phyloP scores from a whole-genome alignment of 2,797 vertebrate genomes.

The Pipistrellus pygmaeus region DNA sequence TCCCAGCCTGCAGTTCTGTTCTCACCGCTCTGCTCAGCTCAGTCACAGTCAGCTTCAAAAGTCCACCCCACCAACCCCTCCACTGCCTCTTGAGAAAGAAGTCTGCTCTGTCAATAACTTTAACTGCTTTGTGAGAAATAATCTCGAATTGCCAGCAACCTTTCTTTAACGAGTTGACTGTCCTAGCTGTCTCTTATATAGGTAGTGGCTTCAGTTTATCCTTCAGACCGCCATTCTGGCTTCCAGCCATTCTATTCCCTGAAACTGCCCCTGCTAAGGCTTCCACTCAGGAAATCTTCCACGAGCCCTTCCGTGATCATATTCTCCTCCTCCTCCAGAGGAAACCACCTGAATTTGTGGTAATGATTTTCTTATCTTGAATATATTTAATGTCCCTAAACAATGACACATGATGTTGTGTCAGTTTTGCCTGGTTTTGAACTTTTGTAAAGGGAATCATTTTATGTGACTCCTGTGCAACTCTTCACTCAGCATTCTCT shows the following conservation, averaged over 20 bases:
- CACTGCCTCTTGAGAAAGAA: not conserved
- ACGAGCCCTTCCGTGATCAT: not conserved
- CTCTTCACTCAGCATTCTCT: not conserved
- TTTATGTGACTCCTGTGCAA: not conserved
- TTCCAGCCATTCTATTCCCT: not conserved
- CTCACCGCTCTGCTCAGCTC: not conserved
- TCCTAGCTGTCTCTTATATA: not conserved
- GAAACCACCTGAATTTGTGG: not conserved
- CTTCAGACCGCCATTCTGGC: not conserved
- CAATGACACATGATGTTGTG: not conserved
- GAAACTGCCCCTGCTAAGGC: not conserved
- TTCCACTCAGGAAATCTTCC: not conserved
- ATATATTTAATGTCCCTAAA: not conserved
- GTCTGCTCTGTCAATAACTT: not conserved
- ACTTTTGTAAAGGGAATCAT: not conserved
- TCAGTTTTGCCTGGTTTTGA: slow-evolving; percentile 10
- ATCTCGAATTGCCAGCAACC: not conserved
- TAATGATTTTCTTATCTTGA: slow-evolving; percentile 17
- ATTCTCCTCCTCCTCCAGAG: not conserved
- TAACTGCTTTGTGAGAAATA: not conserved
- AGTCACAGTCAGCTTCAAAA: not conserved
- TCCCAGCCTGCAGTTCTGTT: not conserved
- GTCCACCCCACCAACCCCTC: not conserved
- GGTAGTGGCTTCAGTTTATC: not conserved
- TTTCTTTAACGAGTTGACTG: not conserved